Evolutionary conservation across 2,797 vertebrate genomes (phyloP), one percentile per base, ranked within the genome.

Genomic region (Onychomys leucogaster): DNA sequence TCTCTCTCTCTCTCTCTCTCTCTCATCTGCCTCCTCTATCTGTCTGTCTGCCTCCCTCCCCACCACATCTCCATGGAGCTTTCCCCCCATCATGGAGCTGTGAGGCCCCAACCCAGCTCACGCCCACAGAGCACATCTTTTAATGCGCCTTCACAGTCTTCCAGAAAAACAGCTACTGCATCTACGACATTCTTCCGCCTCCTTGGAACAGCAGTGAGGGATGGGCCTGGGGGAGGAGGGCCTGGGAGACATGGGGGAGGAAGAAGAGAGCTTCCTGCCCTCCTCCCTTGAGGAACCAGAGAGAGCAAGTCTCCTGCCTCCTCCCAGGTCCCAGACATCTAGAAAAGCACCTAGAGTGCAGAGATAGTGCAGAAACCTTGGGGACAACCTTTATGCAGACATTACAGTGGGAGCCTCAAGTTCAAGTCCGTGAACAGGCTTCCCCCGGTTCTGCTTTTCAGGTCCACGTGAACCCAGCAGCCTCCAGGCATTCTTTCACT

Each of bases 111-210:
- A 97, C 98, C 98, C 97, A 98, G 98, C 96, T 94, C 98, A 98
- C 98, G 96, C 98, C 98, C 98, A 99, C 98, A 90, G 97, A 98
- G 96, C 97, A 97, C 98, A 98, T 98, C 98, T 98, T 98, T 98
- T 89, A 98, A 98, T 97, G 98, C 92, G 95, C 96, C 98, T 98
- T 98, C 98, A 97, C 98, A 98, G 98, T 94, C 98, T 98, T 97
- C 98, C 98, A 98, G 97, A 97, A 98, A 98, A 98, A 97, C 96
- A 98, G 97, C 98, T 97, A 98, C 94, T 94, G 97, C 97, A 97
- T 98, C 97, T 97, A 94, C 16, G 95, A 89, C 89, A 90, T 90
- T 98, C 98, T 98, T 97, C 97, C 98, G 94, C 96, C 95, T 96
- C 98, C 73, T 96, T 98, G 97, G 97, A 98, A 97, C 97, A 78